These are phyloP conservation scores for Drosophila nikananu DNA, from an alignment of 1,140 invertebrate species.

Conservation along the genomic window DNA sequence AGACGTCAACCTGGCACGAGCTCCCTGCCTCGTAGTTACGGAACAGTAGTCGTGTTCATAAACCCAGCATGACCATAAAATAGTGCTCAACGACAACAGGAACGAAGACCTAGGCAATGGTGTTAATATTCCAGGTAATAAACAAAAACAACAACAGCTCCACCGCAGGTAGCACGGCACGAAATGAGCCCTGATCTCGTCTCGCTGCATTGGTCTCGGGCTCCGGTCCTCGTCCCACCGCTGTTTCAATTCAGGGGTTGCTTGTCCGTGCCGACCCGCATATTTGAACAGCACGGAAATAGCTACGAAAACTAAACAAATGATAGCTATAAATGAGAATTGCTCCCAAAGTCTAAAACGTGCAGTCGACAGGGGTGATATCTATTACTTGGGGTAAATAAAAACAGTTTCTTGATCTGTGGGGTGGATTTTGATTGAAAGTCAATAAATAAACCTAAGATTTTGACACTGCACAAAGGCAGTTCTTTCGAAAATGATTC, in stretches of 20 bases:
- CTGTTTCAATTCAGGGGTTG: slow-evolving; percentile 31
- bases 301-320: slow-evolving; percentile 29
- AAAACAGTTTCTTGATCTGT: not conserved
- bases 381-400: slow-evolving; percentile 16
- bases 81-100: slow-evolving; percentile 14
- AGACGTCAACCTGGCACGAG: slow-evolving; percentile 30
- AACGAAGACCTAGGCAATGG: slow-evolving; percentile 4
- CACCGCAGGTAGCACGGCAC: slow-evolving; percentile 20
- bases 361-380: slow-evolving; percentile 9
- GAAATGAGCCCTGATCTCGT: not conserved
- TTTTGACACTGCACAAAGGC: not conserved
- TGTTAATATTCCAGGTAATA: slow-evolving; percentile 37
- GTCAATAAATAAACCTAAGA: not conserved
- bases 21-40: slow-evolving; percentile 1
- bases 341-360: not conserved
- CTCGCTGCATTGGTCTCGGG: slow-evolving; percentile 16
- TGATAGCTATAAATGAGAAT: slow-evolving; percentile 25
- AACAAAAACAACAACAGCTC: not conserved
- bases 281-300: slow-evolving; percentile 39
- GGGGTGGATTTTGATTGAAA: not conserved
- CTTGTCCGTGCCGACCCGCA: slow-evolving; percentile 13
- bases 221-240: not conserved
- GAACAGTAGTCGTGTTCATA: slow-evolving; percentile 27
- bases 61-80: slow-evolving; percentile 31
- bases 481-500: not conserved